These are phyloP conservation scores for Lycocorax pyrrhopterus DNA, from an alignment of 2,113 vertebrate genomes.

Conservation along the genomic window DNA sequence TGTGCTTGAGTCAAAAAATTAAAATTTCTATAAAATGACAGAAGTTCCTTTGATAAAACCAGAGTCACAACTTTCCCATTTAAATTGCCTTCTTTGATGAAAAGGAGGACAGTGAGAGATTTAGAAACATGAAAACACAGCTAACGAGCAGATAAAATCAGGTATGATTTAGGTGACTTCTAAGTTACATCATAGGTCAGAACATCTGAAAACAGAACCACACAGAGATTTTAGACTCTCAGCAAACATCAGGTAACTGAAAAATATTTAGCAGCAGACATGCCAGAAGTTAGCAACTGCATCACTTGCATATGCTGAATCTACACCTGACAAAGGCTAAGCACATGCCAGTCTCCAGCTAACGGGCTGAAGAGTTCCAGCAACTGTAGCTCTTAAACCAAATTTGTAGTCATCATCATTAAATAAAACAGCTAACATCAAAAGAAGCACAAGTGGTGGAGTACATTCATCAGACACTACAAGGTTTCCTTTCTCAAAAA, in stretches of 20 bases:
- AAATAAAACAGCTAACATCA: not conserved
- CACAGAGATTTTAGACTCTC: not conserved
- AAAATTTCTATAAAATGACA: not conserved
- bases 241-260: not conserved
- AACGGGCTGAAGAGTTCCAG: not conserved
- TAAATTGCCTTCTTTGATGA: not conserved
- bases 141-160: not conserved
- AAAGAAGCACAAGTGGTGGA: not conserved
- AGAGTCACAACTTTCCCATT: not conserved
- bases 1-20: not conserved
- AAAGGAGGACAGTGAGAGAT: not conserved
- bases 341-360: not conserved
- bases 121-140: not conserved
- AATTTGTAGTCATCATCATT: not conserved
- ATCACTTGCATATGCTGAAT: not conserved
- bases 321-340: not conserved
- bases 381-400: not conserved
- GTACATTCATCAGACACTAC: not conserved
- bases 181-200: not conserved
- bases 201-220: not conserved
- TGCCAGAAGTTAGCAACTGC: not conserved
- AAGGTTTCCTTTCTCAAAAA: not conserved
- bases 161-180: not conserved
- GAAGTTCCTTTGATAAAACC: not conserved
- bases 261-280: not conserved